phyloP scores from a whole-genome alignment of 92 coral and sea anemone genomes.

The Palythoa grandis region DNA sequence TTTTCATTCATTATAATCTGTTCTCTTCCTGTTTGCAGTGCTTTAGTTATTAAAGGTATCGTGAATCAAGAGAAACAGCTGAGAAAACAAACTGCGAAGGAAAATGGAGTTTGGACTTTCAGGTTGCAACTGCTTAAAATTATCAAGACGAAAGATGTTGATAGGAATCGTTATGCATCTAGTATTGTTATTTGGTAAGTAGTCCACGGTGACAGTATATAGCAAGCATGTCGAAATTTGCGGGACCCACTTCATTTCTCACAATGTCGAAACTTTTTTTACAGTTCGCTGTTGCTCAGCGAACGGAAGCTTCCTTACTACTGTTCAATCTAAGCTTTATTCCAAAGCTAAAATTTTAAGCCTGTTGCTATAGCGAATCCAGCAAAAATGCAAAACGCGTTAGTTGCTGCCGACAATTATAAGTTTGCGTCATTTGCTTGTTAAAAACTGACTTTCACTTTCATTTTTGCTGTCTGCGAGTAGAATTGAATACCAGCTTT shows the following conservation, averaged over 20 bases:
- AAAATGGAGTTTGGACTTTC: slow-evolving; percentile 9
- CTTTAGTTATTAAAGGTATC: not conserved
- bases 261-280: not conserved
- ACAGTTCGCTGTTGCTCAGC: not conserved
- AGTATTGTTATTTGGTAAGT: slow-evolving; percentile 14
- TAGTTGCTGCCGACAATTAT: not conserved
- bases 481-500: not conserved
- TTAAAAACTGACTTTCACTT: not conserved
- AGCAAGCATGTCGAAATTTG: slow-evolving; percentile 19
- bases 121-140: not conserved
- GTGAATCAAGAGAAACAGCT: not conserved
- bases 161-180: not conserved
- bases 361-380: not conserved
- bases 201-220: not conserved
- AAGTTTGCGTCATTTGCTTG: slow-evolving; percentile 8
- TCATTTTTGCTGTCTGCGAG: not conserved
- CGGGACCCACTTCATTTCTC: not conserved
- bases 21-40: slow-evolving; percentile 25
- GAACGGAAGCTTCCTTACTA: not conserved
- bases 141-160: slow-evolving; percentile 16
- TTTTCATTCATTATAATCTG: slow-evolving; percentile 8
- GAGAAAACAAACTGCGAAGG: not conserved
- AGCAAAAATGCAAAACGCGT: not conserved
- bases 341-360: not conserved
- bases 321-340: not conserved